These are phyloP conservation scores for Lamprologus callipterus DNA, from an alignment of 2,113 vertebrate genomes.

Conservation along the genomic window DNA sequence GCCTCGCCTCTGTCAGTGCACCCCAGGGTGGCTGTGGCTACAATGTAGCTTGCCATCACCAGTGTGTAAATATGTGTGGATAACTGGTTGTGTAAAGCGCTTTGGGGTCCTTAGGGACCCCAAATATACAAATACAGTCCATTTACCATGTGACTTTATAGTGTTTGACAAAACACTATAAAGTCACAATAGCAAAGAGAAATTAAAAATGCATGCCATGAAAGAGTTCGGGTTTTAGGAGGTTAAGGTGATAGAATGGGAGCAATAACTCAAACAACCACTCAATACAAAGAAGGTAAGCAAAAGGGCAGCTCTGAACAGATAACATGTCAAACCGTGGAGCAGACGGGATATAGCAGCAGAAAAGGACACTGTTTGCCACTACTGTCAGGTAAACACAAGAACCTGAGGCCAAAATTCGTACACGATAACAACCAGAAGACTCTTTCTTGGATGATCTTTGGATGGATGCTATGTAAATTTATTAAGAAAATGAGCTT, in stretches of 20 bases:
- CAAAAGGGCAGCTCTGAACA: neutral
- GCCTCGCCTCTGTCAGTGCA: too few relatives aligned
- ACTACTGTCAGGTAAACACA: neutral
- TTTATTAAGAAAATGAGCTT: neutral
- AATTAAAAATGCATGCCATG: neutral
- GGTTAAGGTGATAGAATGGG: neutral
- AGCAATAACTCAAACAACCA: neutral
- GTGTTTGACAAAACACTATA: neutral
- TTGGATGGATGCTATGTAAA: neutral
- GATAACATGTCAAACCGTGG: neutral
- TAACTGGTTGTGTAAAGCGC: too few relatives aligned
- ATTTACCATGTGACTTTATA: neutral
- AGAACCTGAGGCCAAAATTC: neutral
- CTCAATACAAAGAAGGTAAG: neutral
- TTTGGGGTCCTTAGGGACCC: too few relatives aligned
- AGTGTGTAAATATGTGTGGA: too few relatives aligned
- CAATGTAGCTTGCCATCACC: too few relatives aligned
- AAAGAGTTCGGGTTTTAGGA: neutral
- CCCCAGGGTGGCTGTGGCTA: too few relatives aligned
- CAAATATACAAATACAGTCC: too few relatives aligned
- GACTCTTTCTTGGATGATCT: neutral
- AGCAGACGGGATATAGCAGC: neutral
- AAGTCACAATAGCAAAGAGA: neutral
- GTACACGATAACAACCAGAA: neutral
- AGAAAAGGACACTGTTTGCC: neutral